Base-by-base conservation (phyloP, 2,797 vertebrate species). In the Alfaro cultratus region DNA sequence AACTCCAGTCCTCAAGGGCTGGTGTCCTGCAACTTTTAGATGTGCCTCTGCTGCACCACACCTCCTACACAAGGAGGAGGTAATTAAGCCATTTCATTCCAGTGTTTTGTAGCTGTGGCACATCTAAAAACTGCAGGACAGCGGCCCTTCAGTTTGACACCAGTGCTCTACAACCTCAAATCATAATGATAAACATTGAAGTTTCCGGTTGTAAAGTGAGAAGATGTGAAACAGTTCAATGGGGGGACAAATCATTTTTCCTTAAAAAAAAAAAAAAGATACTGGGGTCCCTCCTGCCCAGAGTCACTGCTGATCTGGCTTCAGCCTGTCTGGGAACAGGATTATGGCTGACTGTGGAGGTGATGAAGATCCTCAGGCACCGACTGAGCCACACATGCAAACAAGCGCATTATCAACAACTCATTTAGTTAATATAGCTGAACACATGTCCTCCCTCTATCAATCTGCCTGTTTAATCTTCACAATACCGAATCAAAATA, bases 321-420 rank as follows among this genome's bases (percentile, higher is more conserved):
- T 95, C 90, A 93, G 92, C 85, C 93, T 95, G 96, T 95, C 95
- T 96, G 93, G 93, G 89, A 84, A 93, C 86, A 87, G 94, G 95
- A 95, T 95, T 95, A 95, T 77, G 60, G 87, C 47, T 86, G 83
- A 91, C 82, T 78, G 81, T 83, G 76, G 90, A 95, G 87, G 90
- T 94, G 91, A 92, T 74, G 91, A 80, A 92, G 89, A 92, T 91
- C 88, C 91, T 81, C 82, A 71, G 83, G 86, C 91, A 86, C 81
- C 75, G 80, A 83, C 84, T 87, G 88, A 91, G 84, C 87, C 80
- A 67, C n/a, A 83, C 88, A 90, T 79, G 83, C 89, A 94, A 93
- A 92, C 88, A 91, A 90, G 78, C 4, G 70, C 81, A 87, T 92
- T 90, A 87, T 82, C 82, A 85, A 81, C 85, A 83, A n/a, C 82